Base-by-base conservation (phyloP, 2,888 invertebrate species). In the Sturmia bella region DNA sequence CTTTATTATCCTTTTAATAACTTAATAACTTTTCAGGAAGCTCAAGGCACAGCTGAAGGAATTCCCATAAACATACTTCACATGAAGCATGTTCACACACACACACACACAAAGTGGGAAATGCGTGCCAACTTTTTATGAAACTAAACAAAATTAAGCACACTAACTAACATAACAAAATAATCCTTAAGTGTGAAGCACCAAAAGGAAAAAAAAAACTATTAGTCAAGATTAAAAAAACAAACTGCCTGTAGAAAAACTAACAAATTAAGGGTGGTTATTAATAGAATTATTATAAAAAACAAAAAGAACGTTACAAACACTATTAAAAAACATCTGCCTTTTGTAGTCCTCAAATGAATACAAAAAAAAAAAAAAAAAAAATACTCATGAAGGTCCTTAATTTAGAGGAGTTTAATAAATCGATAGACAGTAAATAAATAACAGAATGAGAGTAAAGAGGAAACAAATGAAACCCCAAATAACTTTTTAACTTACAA, bases 211-310 rank as follows among this genome's bases (percentile, higher is more conserved):
- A 54, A 85, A 59, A 72, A 80, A 76, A 43, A 87, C 86, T 87
- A 89, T 89, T 89, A 89, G 89, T 87, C 88, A 89, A 87, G 88
- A 88, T 89, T 89, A 87, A 84, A 83, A 84, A 56, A 32, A 69
- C 76, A 69, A 66, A 75, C 72, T 80, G 79, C 66, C 57, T 56
- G 70, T 56, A 52, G 50, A 61, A 56, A 72, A 75, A 41, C 32
- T 56, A 63, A 74, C 69, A 78, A 70, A 75, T 74, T 83, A 81
- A 74, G 81, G 83, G 84, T 79, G 77, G 82, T 68, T 82, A 77
- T 64, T 78, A 68, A 70, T 21, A 73, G 63, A 64, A 70, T 79
- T 76, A 66, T 81, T 72, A 54, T 54, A 56, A 43, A 59, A 66
- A 70, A 48, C 11, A 56, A 64, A 81, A 84, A 57, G 48, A 74